These are phyloP conservation scores for Sminthurides aquaticus DNA, from an alignment of 2,888 invertebrate species.

Conservation along the genomic window DNA sequence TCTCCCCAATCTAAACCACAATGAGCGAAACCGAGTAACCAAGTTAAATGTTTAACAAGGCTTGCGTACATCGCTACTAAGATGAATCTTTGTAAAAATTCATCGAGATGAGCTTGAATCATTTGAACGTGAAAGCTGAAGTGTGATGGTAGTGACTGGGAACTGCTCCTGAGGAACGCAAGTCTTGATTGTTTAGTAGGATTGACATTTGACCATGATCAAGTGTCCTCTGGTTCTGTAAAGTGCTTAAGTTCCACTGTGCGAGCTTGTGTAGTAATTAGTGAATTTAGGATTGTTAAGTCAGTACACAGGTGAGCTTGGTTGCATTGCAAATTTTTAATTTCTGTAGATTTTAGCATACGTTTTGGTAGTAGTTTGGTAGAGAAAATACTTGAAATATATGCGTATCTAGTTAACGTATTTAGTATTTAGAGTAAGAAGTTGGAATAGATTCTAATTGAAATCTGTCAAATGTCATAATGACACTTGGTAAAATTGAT, in stretches of 20 bases:
- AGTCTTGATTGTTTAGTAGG: not conserved
- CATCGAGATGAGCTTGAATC: not conserved
- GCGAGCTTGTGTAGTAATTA: not conserved
- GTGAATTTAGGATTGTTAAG: too few relatives aligned
- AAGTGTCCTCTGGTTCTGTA: not conserved
- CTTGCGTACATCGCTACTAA: not conserved
- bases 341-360: too few relatives aligned
- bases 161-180: not conserved
- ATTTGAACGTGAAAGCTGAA: not conserved
- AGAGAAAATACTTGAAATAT: too few relatives aligned
- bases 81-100: not conserved
- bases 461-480: too few relatives aligned
- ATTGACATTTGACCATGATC: not conserved
- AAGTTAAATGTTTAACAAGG: not conserved
- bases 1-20: slow-evolving; percentile 13
- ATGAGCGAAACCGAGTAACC: not conserved
- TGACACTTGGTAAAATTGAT: too few relatives aligned
- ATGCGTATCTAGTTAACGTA: too few relatives aligned
- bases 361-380: too few relatives aligned
- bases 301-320: too few relatives aligned
- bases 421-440: too few relatives aligned
- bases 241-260: not conserved
- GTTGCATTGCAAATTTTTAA: too few relatives aligned
- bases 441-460: too few relatives aligned
- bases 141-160: not conserved